A percentile compares a stretch with the other conserved stretches of the same genome.
phyloP scores from a whole-genome alignment of 2,113 vertebrate species.

The Carollia perspicillata region DNA sequence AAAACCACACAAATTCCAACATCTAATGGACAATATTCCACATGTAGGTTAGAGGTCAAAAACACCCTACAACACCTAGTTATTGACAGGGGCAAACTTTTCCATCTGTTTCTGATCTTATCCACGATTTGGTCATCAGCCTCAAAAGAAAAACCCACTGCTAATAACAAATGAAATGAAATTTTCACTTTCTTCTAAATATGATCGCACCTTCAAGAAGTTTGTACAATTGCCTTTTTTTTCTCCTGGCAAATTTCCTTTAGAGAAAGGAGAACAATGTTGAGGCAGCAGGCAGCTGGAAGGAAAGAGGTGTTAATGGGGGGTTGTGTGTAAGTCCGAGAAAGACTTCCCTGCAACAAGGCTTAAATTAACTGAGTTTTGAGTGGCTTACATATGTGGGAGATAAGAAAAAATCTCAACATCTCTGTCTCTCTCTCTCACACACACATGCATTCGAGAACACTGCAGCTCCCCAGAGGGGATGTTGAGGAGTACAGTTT shows the following conservation, averaged over 20 bases:
- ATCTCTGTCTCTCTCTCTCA: not conserved
- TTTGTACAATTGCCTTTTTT: not conserved
- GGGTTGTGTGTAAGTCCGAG: not conserved
- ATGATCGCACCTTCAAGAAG: conserved; percentile 34
- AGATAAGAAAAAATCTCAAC: not conserved
- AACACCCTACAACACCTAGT: not conserved
- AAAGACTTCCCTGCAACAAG: not conserved
- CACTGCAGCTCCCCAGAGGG: not conserved
- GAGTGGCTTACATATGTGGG: not conserved
- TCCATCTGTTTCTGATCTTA: conserved; percentile 53
- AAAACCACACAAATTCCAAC: conserved; percentile 20
- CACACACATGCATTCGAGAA: not conserved
- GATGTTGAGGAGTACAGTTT: not conserved
- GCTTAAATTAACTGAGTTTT: conserved; percentile 3
- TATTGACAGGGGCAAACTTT: conserved; percentile 37
- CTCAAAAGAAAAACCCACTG: conserved; percentile 37
- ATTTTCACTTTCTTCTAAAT: conserved; percentile 36
- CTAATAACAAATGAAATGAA: conserved; percentile 52
- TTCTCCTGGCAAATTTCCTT: conserved; percentile 24
- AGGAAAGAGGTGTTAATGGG: not conserved
- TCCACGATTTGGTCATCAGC: not conserved
- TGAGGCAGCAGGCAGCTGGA: not conserved
- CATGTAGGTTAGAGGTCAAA: conserved; percentile 33
- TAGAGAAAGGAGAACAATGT: not conserved
- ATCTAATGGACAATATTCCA: conserved; percentile 35